phyloP scores from a whole-genome alignment of 2,113 vertebrate genomes.

The Hemiprocne comata region DNA sequence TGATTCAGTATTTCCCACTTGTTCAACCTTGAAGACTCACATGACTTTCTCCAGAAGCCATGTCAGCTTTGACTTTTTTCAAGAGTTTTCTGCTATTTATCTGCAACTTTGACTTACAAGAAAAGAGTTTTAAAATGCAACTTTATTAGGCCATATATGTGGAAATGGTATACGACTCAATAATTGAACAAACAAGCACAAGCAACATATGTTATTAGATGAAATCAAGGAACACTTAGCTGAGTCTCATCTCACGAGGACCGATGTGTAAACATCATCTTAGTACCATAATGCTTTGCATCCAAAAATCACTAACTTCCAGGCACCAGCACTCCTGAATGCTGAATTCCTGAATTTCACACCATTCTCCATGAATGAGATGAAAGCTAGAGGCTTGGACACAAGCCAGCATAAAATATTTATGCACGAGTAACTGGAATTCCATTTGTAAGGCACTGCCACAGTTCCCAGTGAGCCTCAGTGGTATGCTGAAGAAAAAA shows the following conservation, averaged over 20 bases:
- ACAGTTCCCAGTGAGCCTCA: not conserved
- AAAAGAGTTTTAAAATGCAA: not conserved
- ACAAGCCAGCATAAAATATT: not conserved
- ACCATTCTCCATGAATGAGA: not conserved
- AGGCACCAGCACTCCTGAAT: not conserved
- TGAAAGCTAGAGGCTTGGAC: not conserved
- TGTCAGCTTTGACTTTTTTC: not conserved
- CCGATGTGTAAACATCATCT: not conserved
- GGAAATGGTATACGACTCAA: not conserved
- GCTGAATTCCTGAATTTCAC: not conserved
- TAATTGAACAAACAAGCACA: not conserved
- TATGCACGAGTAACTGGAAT: not conserved
- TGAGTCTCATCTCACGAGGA: constrained; percentile 25
- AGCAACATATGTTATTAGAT: not conserved
- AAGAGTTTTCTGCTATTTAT: not conserved
- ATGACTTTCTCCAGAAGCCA: not conserved
- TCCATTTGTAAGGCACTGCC: not conserved
- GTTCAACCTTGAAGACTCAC: not conserved
- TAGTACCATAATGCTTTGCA: not conserved
- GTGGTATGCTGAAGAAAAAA: not conserved
- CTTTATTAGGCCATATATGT: not conserved
- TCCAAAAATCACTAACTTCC: not conserved
- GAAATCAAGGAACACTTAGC: not conserved
- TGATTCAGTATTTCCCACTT: not conserved
- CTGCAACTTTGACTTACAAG: not conserved